phyloP scores from a whole-genome alignment of 2,888 invertebrate genomes.

The Athrips mouffetella region DNA sequence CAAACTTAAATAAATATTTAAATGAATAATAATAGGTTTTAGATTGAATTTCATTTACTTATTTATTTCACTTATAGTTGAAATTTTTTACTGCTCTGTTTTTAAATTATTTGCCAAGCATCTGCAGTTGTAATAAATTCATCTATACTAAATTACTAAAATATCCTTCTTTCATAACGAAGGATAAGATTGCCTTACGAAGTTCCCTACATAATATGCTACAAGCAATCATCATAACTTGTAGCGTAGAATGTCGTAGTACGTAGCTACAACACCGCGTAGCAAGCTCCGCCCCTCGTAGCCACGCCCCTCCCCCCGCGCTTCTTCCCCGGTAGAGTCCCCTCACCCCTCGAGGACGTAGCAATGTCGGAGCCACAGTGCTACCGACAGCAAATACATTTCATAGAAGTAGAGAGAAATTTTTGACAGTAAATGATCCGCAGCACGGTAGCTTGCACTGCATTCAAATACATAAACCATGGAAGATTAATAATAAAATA shows the following conservation, averaged over 20 bases:
- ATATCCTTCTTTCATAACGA: too few relatives aligned
- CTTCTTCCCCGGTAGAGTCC: not conserved
- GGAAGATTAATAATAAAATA: too few relatives aligned
- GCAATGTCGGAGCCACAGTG: not conserved
- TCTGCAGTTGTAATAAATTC: too few relatives aligned
- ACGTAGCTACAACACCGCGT: not conserved
- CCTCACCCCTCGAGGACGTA: not conserved
- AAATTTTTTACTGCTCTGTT: too few relatives aligned
- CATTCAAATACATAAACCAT: not conserved
- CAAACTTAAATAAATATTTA: too few relatives aligned
- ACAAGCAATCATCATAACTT: too few relatives aligned
- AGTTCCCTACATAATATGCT: conserved; percentile 1
- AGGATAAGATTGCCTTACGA: too few relatives aligned
- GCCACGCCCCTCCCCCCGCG: conserved; percentile 3
- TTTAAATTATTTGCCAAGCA: too few relatives aligned
- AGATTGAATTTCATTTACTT: too few relatives aligned
- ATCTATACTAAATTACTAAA: too few relatives aligned
- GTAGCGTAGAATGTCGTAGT: not conserved
- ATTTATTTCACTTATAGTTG: too few relatives aligned
- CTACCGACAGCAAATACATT: not conserved
- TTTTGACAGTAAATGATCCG: not conserved
- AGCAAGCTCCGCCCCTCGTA: not conserved
- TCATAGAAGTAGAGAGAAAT: not conserved
- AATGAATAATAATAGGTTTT: too few relatives aligned
- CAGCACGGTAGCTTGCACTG: not conserved